Evolutionary conservation across 2,888 invertebrate genomes (phyloP).

Genomic region (Spilarctia lutea): DNA sequence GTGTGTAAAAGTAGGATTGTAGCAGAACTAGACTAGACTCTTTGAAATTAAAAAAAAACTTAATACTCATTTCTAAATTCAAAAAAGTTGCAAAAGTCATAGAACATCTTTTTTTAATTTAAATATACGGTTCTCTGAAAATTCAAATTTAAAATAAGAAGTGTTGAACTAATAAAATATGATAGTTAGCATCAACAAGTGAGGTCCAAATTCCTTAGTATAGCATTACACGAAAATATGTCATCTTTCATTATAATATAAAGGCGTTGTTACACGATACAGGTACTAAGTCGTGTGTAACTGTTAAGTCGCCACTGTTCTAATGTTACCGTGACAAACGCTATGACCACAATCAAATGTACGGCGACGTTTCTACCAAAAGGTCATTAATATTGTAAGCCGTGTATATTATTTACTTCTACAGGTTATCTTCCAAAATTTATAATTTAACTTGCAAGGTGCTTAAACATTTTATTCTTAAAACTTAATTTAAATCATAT

Average conservation of each 20-base stretch:
- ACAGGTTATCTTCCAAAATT: neutral
- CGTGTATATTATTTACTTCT: neutral
- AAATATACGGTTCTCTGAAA: neutral
- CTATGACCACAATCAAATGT: constrained; percentile 55
- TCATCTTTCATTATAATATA: constrained; percentile 8
- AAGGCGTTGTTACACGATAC: constrained; percentile 36
- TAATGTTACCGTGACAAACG: constrained; percentile 52
- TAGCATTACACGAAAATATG: constrained; percentile 15
- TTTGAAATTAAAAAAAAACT: neutral
- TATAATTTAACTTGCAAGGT: neutral
- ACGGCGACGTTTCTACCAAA: constrained; percentile 45
- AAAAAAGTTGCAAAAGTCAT: neutral
- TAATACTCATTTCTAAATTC: neutral
- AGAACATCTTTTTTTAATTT: neutral
- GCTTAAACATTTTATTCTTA: neutral
- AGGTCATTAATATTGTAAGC: constrained; percentile 20
- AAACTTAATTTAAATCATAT: neutral
- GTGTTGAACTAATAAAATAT: neutral
- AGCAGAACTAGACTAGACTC: neutral
- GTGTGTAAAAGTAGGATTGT: neutral
- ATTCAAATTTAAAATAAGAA: neutral
- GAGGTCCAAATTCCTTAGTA: constrained; percentile 5
- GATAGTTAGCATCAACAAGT: neutral
- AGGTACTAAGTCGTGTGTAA: constrained; percentile 44
- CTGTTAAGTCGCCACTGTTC: constrained; percentile 47